Base-by-base conservation (phyloP, 2,113 vertebrate genomes). In the Neomonachus schauinslandi region DNA sequence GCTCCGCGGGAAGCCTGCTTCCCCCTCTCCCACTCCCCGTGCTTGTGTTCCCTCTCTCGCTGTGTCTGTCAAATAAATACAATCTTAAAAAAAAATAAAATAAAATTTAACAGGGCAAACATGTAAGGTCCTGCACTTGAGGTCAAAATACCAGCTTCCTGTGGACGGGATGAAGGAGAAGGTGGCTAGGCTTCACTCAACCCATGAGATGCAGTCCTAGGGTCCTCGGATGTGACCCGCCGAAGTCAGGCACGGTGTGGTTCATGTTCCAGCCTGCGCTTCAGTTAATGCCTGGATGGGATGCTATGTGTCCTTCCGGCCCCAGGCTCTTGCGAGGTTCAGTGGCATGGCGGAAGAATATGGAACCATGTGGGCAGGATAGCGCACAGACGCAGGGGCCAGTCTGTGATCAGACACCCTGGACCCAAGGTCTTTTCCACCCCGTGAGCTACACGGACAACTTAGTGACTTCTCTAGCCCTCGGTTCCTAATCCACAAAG, bases 241-340 rank as follows among this genome's bases (percentile, higher is more conserved):
- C 4, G 84, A 71, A 26, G 51, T 57, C 42, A 57, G 26, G 76
- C 89, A 63, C 2, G 24, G 33, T 39, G 28, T 72, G 61, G 14
- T 15, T 82, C 80, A 14, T 12, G 1, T 74, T 24, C 36, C 51
- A 2, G 87, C 19, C 57, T 51, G 28, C 10, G 19, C 24, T 39
- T 63, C n/a, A 46, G 36, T n/a, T 71, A 8, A 8, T 1, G 36
- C 22, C 13, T 0, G 18, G 55, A 8, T 51, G 72, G 39, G 42
- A 3, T 3, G 22, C 8, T 31, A 6, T 0, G 1, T 59, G 42
- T 1, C 46, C 36, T 55, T 53, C 12, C 4, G 53, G 51, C 53
- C 77, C 3, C 28, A 12, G 46, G 74, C 46, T 72, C 42, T 8
- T 18, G 33, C 14, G 28, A 2, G 14, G 39, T 22, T 67, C 67